Evolutionary conservation across 2,113 vertebrate species (phyloP).

Genomic region (Python bivittatus): DNA sequence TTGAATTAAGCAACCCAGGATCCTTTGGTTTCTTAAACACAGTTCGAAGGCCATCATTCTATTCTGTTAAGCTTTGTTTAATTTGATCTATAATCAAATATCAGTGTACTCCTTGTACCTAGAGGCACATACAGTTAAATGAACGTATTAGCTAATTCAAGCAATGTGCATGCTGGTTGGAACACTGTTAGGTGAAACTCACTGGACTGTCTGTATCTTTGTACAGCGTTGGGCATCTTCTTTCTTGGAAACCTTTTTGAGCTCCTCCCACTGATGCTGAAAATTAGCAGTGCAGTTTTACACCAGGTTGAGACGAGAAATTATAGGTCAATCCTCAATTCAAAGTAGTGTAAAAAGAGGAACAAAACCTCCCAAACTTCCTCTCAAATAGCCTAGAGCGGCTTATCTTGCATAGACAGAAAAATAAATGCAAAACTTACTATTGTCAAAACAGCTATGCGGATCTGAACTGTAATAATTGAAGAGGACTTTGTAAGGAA

Average conservation of each 20-base stretch:
- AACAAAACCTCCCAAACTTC: no score
- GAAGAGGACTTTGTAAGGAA: conserved; percentile 17
- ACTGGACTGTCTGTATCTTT: neutral
- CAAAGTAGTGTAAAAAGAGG: no score
- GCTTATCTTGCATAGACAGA: conserved; percentile 11
- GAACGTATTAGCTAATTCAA: neutral
- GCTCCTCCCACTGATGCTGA: no score
- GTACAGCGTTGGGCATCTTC: no score
- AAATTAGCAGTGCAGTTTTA: no score
- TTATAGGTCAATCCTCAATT: no score
- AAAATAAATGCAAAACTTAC: conserved; percentile 18
- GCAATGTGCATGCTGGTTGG: neutral
- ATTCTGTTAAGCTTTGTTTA: neutral
- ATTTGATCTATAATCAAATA: neutral
- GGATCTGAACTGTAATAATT: neutral
- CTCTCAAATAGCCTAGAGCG: no score
- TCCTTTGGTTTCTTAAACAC: neutral
- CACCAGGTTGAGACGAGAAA: no score
- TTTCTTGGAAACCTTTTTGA: no score
- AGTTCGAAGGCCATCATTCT: neutral
- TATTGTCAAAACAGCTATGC: neutral
- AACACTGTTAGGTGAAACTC: neutral
- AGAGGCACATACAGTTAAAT: neutral
- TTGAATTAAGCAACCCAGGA: neutral
- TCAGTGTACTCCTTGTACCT: neutral